A percentile compares a stretch with the other conserved stretches of the same genome.
Conservation (phyloP, 2,113 vertebrate species). For the Oreochromis niloticus region DNA sequence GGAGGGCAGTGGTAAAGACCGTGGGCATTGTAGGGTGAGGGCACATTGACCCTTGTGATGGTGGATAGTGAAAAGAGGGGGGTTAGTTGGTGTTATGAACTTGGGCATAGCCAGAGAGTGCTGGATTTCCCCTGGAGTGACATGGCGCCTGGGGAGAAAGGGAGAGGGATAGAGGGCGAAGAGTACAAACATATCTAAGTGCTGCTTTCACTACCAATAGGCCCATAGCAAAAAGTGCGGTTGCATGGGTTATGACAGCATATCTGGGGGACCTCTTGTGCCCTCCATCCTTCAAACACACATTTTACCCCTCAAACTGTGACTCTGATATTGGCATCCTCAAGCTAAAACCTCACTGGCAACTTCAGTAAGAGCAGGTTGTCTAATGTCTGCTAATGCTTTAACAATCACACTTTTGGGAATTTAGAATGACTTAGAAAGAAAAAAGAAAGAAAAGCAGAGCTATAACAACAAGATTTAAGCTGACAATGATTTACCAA, state of each 20-base stretch:
- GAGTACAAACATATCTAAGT: slow-evolving; percentile 79
- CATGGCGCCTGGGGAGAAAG: slow-evolving; percentile 60
- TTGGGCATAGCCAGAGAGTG: slow-evolving; percentile 63
- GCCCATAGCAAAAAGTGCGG: slow-evolving; percentile 60
- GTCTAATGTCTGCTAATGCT: neutral
- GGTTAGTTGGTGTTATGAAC: slow-evolving; percentile 65
- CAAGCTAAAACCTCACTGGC: slow-evolving; percentile 53
- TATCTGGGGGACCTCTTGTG: slow-evolving; percentile 65
- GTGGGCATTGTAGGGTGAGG: slow-evolving; percentile 53
- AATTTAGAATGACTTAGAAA: neutral
- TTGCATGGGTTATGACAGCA: slow-evolving; percentile 74
- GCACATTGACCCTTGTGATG: slow-evolving; percentile 54
- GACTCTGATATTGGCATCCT: slow-evolving; percentile 41
- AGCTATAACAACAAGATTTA: neutral
- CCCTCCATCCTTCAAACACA: slow-evolving; percentile 59
- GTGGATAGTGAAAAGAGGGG: slow-evolving; percentile 20
- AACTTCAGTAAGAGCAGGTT: slow-evolving; percentile 37
- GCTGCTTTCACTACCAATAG: slow-evolving; percentile 76
- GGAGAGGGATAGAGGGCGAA: slow-evolving; percentile 65
- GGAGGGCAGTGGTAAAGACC: slow-evolving; percentile 58
- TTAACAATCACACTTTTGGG: neutral
- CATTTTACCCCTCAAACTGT: slow-evolving; percentile 56
- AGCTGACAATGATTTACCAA: neutral
- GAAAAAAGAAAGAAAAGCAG: neutral
- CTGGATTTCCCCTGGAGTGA: slow-evolving; percentile 59